Evolutionary conservation across 2,888 invertebrate genomes (phyloP).

Genomic region (Lymantria dispar): DNA sequence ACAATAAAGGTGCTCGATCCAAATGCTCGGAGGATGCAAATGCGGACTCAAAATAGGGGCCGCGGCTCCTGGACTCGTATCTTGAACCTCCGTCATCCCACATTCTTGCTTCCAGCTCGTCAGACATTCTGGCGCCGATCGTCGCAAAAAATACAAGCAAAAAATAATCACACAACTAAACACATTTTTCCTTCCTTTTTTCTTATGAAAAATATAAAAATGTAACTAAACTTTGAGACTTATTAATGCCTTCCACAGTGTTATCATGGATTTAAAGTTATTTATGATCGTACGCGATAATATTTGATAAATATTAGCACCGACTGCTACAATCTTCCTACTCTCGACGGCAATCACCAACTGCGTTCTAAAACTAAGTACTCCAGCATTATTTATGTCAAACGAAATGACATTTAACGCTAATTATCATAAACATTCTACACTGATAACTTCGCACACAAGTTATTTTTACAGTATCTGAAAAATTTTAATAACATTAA

Average conservation of each 20-base stretch:
- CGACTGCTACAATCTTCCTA: constrained; percentile 6
- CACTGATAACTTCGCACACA: too few relatives aligned
- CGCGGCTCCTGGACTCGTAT: constrained; percentile 62
- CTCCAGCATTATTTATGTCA: background rate
- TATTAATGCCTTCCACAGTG: constrained; percentile 11
- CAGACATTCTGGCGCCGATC: constrained; percentile 77
- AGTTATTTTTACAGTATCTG: too few relatives aligned
- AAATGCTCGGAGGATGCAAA: constrained; percentile 74
- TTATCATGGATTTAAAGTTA: constrained; percentile 33
- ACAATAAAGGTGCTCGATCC: constrained; percentile 71
- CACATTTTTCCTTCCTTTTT: constrained; percentile 30
- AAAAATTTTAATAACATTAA: too few relatives aligned
- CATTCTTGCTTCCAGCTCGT: constrained; percentile 76
- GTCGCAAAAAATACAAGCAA: constrained; percentile 29
- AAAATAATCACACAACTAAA: constrained; percentile 30
- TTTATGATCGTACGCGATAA: constrained; percentile 34
- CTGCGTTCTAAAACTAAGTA: constrained; percentile 24
- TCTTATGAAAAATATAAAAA: constrained; percentile 7
- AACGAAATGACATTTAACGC: too few relatives aligned
- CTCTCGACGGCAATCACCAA: constrained; percentile 4
- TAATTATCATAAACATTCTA: too few relatives aligned
- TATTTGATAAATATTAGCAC: constrained; percentile 28
- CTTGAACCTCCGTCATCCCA: constrained; percentile 72
- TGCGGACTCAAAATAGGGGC: constrained; percentile 67
- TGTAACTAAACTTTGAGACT: constrained; percentile 6